Percentiles rank a stretch among this genome's conserved stretches.
phyloP scores from a whole-genome alignment of 2,113 vertebrate species.

The Thunnus maccoyii region DNA sequence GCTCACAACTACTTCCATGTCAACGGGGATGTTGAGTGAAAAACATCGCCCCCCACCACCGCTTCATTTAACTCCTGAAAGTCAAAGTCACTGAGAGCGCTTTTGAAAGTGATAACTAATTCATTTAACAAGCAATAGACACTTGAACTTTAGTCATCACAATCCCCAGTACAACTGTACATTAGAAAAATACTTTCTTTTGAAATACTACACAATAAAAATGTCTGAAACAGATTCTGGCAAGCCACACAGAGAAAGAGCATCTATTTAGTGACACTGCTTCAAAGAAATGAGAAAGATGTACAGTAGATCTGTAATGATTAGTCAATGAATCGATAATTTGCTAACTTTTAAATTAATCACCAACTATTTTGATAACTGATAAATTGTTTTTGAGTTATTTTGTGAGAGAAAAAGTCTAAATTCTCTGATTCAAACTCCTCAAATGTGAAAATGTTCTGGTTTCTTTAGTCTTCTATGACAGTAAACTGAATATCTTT shows the following conservation, averaged over 20 bases:
- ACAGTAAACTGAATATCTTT: no score
- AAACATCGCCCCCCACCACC: background rate
- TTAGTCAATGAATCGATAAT: no score
- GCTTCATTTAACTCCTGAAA: slow-evolving; percentile 10
- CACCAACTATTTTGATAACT: no score
- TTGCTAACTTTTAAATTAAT: no score
- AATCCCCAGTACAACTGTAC: no score
- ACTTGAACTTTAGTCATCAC: slow-evolving; percentile 1
- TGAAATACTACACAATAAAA: background rate
- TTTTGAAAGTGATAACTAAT: background rate
- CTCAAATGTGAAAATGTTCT: no score
- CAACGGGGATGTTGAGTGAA: slow-evolving; percentile 17
- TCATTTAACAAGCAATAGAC: background rate
- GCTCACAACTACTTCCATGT: slow-evolving; percentile 58
- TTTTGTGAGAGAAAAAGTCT: no score
- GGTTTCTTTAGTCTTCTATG: no score
- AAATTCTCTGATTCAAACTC: no score
- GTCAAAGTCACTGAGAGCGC: slow-evolving; percentile 4
- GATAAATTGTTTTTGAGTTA: no score
- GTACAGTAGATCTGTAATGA: no score
- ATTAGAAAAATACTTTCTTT: background rate
- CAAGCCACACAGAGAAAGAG: background rate
- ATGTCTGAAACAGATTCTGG: background rate
- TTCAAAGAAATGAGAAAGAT: no score
- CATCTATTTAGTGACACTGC: background rate